Evolutionary conservation across 1,140 invertebrate genomes (phyloP), one percentile per base, ranked within the genome.

Genomic region (Macrosteles quadrilineatus): DNA sequence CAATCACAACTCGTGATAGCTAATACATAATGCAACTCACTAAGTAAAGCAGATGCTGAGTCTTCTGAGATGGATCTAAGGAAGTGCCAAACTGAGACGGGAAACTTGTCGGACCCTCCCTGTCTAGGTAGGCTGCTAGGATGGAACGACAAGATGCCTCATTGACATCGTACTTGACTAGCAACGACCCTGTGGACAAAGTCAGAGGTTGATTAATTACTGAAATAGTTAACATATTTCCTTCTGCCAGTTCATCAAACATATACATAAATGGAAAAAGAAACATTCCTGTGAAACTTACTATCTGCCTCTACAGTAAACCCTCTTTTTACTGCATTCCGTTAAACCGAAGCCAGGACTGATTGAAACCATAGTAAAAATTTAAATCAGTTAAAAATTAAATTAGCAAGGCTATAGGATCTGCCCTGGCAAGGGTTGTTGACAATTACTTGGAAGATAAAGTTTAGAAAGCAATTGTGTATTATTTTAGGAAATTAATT

Each of bases 11-110:
- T n/a, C n/a, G n/a, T n/a, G n/a, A n/a, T n/a, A n/a, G n/a, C n/a
- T n/a, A n/a, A n/a, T n/a, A n/a, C n/a, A n/a, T n/a, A n/a, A n/a
- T n/a, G n/a, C n/a, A 45, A 69, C 71, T 71, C 67, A 74, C 73
- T 36, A 74, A 47, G 40, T 71, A 74, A 21, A 74, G 63, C 4
- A 73, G 32, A 55, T 73, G 45, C 67, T 74, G 72, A 19, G 30
- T 68, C 29, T 74, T 73, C 17, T 55, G 27, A 29, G 43, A 21
- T n/a, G 27, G 30, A 31, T 67, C 53, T 14, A 73, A 43, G 53
- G 67, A 67, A 25, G 66, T 63, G 30, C 73, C 73, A 31, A 74
- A 31, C 6, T 30, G 27, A 0, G 30, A 19, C 1, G 71, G 72
- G 31, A 69, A 73, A 25, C 45, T 30, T 45, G 40, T 47, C 2